Evolutionary conservation across 2,113 vertebrate genomes (phyloP).

Genomic region (Prinia subflava): DNA sequence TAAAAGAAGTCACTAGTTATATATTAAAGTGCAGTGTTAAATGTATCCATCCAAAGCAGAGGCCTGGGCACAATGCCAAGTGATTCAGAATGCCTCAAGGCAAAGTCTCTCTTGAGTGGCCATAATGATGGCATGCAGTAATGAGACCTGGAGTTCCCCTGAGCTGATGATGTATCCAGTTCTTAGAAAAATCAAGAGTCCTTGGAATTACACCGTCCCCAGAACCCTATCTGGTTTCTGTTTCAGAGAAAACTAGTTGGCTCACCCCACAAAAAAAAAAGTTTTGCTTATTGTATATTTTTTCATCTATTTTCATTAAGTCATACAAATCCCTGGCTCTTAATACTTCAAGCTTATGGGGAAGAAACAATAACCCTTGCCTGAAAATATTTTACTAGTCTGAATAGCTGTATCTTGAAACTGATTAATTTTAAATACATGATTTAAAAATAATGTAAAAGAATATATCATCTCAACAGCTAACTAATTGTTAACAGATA

Average conservation of each 20-base stretch:
- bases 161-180: background rate
- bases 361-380: background rate
- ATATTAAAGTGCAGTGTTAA: background rate
- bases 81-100: background rate
- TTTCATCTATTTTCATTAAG: background rate
- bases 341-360: background rate
- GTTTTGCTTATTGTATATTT: fast-evolving
- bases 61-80: background rate
- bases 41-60: background rate
- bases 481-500: background rate
- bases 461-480: background rate
- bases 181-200: background rate
- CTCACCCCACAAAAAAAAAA: background rate
- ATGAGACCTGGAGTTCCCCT: background rate
- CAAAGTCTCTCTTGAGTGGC: background rate
- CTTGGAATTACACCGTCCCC: background rate
- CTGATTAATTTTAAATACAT: background rate
- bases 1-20: background rate
- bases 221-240: background rate
- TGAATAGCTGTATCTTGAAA: background rate
- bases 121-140: background rate
- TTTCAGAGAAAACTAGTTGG: background rate
- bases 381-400: background rate
- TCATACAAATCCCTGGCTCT: background rate
- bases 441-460: background rate